Percentiles rank a stretch among this genome's conserved stretches.
Conservation (phyloP, 2,113 vertebrate genomes). For the Pedionomus torquatus region DNA sequence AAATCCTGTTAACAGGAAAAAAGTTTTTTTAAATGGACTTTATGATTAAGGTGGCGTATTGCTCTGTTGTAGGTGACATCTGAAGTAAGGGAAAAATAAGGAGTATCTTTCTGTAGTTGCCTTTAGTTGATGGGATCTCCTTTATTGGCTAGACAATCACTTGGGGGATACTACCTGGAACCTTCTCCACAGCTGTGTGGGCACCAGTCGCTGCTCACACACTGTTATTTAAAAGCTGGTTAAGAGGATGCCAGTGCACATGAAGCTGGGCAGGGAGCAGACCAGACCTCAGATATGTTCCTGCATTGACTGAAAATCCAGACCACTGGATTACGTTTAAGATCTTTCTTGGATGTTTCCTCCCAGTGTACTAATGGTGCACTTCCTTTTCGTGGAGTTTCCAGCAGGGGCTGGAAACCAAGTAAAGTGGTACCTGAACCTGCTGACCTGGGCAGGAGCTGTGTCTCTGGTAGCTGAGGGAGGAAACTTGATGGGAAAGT, state of each 20-base stretch:
- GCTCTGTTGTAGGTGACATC: not conserved
- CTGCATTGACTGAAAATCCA: not conserved
- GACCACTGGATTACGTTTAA: not conserved
- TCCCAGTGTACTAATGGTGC: accelerated
- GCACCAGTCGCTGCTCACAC: not conserved
- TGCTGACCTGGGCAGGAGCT: not conserved
- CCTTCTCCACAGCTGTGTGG: not conserved
- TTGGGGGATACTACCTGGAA: not conserved
- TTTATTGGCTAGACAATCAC: not conserved
- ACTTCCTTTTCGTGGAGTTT: not conserved
- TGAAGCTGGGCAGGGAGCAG: not conserved
- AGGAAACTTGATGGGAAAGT: not conserved
- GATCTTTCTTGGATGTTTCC: not conserved
- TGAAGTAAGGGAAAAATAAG: not conserved
- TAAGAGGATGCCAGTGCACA: not conserved
- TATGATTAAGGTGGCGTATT: not conserved
- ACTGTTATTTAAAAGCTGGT: not conserved
- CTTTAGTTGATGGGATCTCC: not conserved
- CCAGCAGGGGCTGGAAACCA: not conserved
- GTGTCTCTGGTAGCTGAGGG: not conserved
- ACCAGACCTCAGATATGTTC: not conserved
- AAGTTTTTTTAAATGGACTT: not conserved
- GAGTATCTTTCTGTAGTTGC: not conserved
- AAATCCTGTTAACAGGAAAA: not conserved
- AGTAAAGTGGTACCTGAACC: not conserved